phyloP scores from a whole-genome alignment of 2,113 vertebrate species.

The Elephantulus edwardii region DNA sequence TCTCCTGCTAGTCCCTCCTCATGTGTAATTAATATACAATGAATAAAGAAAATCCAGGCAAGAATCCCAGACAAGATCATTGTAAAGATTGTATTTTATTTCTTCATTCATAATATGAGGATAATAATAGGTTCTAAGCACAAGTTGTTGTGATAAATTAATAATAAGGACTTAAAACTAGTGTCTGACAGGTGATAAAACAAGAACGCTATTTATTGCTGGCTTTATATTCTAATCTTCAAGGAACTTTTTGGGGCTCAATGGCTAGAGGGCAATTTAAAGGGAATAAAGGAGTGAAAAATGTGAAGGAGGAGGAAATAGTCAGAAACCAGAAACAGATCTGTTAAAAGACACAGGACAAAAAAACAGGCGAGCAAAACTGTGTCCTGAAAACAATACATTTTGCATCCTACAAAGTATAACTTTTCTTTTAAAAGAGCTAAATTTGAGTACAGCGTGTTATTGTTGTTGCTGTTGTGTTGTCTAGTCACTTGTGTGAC shows the following conservation, averaged over 20 bases:
- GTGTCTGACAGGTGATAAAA: background rate
- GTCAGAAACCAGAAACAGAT: background rate
- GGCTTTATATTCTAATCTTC: background rate
- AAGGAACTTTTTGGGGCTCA: background rate
- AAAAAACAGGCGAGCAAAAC: no score
- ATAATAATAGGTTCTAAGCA: background rate
- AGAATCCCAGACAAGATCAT: background rate
- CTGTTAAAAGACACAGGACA: background rate
- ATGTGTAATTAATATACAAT: background rate
- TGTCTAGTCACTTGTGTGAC: no score
- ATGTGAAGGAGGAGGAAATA: background rate
- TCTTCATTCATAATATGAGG: background rate
- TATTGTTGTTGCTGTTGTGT: no score
- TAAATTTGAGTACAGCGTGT: background rate
- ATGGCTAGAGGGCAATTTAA: background rate
- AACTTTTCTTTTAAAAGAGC: background rate
- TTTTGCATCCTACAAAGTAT: no score
- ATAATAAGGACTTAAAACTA: background rate
- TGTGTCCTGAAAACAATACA: background rate
- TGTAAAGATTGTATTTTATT: background rate
- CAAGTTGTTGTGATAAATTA: background rate
- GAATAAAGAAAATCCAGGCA: constrained; percentile 18
- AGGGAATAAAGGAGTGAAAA: background rate
- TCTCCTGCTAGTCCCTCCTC: background rate
- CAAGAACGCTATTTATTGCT: background rate